Conservation (phyloP, 2,113 vertebrate species). For the Penelope pileata region DNA sequence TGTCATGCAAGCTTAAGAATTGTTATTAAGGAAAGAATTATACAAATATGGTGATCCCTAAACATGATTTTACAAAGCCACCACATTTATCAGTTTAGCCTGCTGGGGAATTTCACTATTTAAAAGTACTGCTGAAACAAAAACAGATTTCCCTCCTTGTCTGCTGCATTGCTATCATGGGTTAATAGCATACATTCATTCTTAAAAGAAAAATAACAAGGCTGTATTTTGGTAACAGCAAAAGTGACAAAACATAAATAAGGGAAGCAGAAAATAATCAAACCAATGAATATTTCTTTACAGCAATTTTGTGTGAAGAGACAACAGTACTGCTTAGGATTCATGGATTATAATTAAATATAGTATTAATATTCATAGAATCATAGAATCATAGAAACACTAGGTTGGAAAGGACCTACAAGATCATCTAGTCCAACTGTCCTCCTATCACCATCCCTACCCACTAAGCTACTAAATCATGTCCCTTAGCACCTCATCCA, state of each 20-base stretch:
- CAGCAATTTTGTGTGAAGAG: not conserved
- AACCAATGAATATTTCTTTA: not conserved
- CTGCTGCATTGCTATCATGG: not conserved
- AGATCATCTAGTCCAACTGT: too few species aligned
- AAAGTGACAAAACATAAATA: conserved; percentile 3
- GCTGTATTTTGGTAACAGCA: not conserved
- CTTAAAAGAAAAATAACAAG: not conserved
- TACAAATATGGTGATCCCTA: not conserved
- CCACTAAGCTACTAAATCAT: too few species aligned
- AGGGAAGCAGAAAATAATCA: not conserved
- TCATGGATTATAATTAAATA: not conserved
- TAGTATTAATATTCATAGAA: not conserved
- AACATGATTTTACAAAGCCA: not conserved
- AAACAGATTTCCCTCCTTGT: not conserved
- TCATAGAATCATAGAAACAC: too few species aligned
- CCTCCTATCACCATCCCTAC: too few species aligned
- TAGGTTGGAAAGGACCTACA: too few species aligned
- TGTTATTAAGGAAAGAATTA: too few species aligned
- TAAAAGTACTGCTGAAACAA: not conserved
- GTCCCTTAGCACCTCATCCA: too few species aligned
- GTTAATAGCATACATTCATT: not conserved
- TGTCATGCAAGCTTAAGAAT: not conserved
- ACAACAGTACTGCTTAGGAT: not conserved
- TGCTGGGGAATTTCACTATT: not conserved
- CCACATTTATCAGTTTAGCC: not conserved